phyloP scores from a whole-genome alignment of 1,140 invertebrate genomes.

The Caenorhabditis tropicalis region DNA sequence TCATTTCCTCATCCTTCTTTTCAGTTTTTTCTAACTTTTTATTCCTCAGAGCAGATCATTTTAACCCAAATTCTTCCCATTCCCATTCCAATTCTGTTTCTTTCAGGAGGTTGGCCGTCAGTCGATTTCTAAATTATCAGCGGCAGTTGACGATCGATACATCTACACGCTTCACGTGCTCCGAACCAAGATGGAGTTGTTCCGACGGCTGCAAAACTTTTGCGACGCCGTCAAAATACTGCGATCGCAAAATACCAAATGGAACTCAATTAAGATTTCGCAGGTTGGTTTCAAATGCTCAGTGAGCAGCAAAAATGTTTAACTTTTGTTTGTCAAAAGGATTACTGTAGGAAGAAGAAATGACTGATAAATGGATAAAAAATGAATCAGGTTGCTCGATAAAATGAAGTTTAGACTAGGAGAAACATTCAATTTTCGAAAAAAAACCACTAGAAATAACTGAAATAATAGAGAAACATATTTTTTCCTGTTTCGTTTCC shows the following conservation, averaged over 20 bases:
- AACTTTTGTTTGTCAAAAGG: background rate
- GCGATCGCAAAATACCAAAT: constrained; percentile 49
- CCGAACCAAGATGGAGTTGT: constrained; percentile 56
- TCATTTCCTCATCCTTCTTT: background rate
- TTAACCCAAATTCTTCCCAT: background rate
- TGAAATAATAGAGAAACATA: too few relatives aligned
- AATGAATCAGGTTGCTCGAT: background rate
- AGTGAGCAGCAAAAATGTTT: background rate
- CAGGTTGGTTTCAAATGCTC: constrained; percentile 43
- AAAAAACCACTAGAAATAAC: too few relatives aligned
- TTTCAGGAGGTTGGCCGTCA: constrained; percentile 52
- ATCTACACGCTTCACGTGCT: constrained; percentile 43
- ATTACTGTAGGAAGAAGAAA: background rate
- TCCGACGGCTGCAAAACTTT: constrained; percentile 54
- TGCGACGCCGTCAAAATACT: constrained; percentile 54
- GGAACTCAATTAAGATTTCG: constrained; percentile 51
- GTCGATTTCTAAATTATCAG: constrained; percentile 45
- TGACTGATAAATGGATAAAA: background rate
- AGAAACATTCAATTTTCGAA: too few relatives aligned
- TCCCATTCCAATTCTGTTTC: background rate
- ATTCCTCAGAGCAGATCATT: background rate
- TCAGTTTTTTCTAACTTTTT: background rate
- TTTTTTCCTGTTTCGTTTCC: too few relatives aligned
- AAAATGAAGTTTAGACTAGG: too few relatives aligned
- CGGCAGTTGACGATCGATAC: constrained; percentile 48